Base-by-base conservation (phyloP, 1,140 invertebrate species). In the Pseudachorutes palmiensis region DNA sequence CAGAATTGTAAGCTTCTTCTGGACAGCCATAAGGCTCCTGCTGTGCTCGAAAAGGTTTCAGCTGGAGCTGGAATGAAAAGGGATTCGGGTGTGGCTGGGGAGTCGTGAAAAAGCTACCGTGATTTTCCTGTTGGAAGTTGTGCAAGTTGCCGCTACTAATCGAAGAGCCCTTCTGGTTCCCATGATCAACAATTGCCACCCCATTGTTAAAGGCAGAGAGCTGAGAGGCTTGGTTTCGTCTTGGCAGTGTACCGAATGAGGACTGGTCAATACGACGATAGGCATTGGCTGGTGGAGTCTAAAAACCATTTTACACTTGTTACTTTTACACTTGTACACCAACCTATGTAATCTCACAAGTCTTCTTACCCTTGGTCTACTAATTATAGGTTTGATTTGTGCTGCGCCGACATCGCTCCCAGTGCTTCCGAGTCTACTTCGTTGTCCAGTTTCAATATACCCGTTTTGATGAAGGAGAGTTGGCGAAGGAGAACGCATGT, bases 201-300 rank as follows among this genome's bases (percentile, higher is more conserved):
- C 51, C 51, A 55, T 55, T 66, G 33, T 70, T 70, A 55, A 67
- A 67, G 14, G 64, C 51, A 36, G 68, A 66, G 45, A 67, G 30
- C 41, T 31, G 33, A 29, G 64, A 58, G 22, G 63, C 31, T 33
- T 62, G 67, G 30, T 41, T 67, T 32, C 72, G 48, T 45, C 71
- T 49, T 48, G 73, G 73, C 31, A 74, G 57, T 5, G 73, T 72
- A n/a, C 73, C 73, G 66, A 68, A 68, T 19, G 61, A 64, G 2
- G 67, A 30, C 16, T 71, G 67, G 36, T 72, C 69, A 12, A 72
- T 69, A 31, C 72, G 65, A 26, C 74, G 68, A 49, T 71, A 74
- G 24, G 75, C 72, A 64, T 70, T 74, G n/a, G 71, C 71, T n/a
- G 73, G 73, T 31, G 73, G 73, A 26, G 73, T 74, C 71, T 74